phyloP scores from a whole-genome alignment of 35 echinoderm and acorn worm species.

The Heliocidaris erythrogramma region DNA sequence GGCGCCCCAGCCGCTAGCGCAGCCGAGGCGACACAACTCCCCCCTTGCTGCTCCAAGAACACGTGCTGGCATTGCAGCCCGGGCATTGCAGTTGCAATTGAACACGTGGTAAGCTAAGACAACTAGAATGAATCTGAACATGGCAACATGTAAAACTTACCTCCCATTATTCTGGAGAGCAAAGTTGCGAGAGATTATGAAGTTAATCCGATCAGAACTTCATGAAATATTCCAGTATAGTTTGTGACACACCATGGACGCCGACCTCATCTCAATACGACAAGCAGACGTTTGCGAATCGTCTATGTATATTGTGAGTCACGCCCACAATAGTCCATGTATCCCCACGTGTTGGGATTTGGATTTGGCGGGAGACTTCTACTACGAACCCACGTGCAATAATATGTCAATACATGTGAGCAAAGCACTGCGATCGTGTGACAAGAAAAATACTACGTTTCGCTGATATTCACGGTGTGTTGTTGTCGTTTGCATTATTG shows the following conservation, averaged over 20 bases:
- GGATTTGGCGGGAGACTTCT: not conserved
- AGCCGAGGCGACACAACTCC: not conserved
- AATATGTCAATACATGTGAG: not conserved
- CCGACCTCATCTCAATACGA: not conserved
- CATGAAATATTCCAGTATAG: not conserved
- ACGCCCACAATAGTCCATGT: not conserved
- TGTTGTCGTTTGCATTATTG: not conserved
- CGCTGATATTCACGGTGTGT: not conserved
- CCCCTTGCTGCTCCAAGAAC: not conserved
- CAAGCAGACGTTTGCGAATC: not conserved
- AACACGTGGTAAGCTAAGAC: not conserved
- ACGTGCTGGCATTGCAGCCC: not conserved
- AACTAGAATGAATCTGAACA: not conserved
- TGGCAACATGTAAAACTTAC: not conserved
- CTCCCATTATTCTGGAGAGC: not conserved
- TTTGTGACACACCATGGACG: not conserved
- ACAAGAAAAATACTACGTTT: conserved; percentile 7
- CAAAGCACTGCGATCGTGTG: not conserved
- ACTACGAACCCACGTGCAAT: not conserved
- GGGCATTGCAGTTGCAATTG: not conserved
- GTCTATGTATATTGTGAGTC: not conserved
- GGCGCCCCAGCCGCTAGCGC: not conserved
- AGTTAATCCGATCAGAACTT: not conserved
- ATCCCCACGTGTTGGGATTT: not conserved
- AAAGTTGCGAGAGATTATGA: not conserved